Base-by-base conservation (phyloP, 1,140 invertebrate species). In the Cotesia typhae region DNA sequence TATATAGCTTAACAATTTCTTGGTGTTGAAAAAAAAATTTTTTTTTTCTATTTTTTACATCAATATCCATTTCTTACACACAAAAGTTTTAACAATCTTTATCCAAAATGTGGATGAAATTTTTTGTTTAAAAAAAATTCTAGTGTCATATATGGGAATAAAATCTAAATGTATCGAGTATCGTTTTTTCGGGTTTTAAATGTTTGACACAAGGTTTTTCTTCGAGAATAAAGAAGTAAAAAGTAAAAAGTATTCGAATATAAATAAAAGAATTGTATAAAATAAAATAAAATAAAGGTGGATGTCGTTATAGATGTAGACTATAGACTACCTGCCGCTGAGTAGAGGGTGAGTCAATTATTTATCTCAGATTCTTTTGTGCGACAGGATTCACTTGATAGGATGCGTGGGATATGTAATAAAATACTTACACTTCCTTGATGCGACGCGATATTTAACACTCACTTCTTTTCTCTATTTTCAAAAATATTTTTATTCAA, bases 341-440 rank as follows among this genome's bases (percentile, higher is more conserved):
- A 77, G 76, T 77, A 66, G 73, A 77, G 80, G 68, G 67, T 65
- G 66, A 87, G 84, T 83, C 85, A 87, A 87, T 87, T 87, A 87
- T 87, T 84, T 84, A 84, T 85, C 85, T 80, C 80, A 81, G 81
- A 77, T 80, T 76, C 77, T 84, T 86, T 87, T 85, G 75, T 71
- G 36, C 7, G 5, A 67, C 38, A 79, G 78, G 78, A 83, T 85
- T 79, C 82, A 87, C 83, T 86, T 86, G 85, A 85, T 84, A 86
- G 82, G 83, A 86, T 87, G 85, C 85, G 84, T 82, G 83, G 83
- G 84, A 85, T 70, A 67, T 47, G 83, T 78, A 86, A 86, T 77
- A 69, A 75, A 82, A 87, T 81, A 80, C 80, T 76, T 59, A 68
- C 76, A 82, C 81, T 86, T 86, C 85, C 85, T 85, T 47, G 28